Evolutionary conservation across 37 sponge, comb jelly and placozoan species (phyloP).

Genomic region (Diacarnus erythraeanus): DNA sequence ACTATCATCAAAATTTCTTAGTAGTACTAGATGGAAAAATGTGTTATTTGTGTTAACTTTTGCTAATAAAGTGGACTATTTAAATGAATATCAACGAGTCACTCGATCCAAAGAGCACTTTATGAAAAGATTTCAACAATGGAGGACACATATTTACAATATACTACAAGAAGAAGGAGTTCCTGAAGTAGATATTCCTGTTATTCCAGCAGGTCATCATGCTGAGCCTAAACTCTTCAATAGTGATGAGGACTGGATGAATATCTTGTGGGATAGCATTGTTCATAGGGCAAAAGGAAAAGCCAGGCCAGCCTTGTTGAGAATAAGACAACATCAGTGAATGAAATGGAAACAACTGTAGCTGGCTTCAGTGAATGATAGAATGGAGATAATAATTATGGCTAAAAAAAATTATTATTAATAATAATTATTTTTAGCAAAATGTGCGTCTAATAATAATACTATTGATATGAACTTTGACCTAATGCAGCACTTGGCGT

Average conservation of each 20-base stretch:
- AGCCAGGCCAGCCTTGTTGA: neutral
- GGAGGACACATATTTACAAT: neutral
- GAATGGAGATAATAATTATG: too few relatives aligned
- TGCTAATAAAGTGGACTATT: conserved; percentile 6
- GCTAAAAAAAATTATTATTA: too few relatives aligned
- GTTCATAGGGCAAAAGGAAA: neutral
- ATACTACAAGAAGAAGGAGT: neutral
- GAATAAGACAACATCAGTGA: too few relatives aligned
- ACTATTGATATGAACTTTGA: too few relatives aligned
- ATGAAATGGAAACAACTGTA: too few relatives aligned
- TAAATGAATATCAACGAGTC: neutral
- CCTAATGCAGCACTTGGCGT: too few relatives aligned
- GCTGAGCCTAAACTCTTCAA: neutral
- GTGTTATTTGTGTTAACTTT: conserved; percentile 11
- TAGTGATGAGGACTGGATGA: neutral
- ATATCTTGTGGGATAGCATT: too few relatives aligned
- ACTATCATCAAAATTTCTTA: neutral
- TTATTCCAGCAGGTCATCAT: neutral
- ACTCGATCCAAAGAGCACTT: neutral
- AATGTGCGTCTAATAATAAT: too few relatives aligned
- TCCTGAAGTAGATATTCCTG: conserved; percentile 6
- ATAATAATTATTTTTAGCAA: too few relatives aligned
- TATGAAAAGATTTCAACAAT: neutral
- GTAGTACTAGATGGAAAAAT: neutral
- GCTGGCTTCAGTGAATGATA: too few relatives aligned